These are phyloP conservation scores for Kryptopterus vitreolus DNA, from an alignment of 2,797 vertebrate genomes.

Conservation along the genomic window DNA sequence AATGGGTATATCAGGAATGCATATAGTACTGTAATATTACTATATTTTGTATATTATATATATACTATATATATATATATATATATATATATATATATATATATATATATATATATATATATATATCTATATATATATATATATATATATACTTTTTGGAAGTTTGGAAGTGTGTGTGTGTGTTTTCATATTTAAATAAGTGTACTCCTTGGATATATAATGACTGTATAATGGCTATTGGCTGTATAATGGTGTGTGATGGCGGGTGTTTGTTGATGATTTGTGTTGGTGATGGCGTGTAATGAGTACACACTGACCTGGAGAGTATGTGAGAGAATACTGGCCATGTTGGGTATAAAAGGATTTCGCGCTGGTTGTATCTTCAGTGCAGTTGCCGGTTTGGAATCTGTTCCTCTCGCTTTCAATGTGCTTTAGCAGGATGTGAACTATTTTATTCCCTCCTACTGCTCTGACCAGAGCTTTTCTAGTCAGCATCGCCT, in stretches of 20 bases:
- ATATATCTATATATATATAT: no score
- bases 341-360: conserved; percentile 66
- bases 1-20: neutral
- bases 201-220: no score
- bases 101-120: no score
- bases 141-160: no score
- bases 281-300: neutral
- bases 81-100: no score
- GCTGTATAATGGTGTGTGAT: neutral
- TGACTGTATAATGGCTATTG: no score
- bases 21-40: no score
- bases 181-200: no score
- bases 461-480: conserved; percentile 56
- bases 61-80: no score
- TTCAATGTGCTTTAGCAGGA: conserved; percentile 73
- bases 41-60: no score
- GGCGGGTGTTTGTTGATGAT: neutral
- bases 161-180: neutral
- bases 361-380: conserved; percentile 54
- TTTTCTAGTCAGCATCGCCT: conserved; percentile 68
- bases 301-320: conserved; percentile 57
- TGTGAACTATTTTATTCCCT: conserved; percentile 69
- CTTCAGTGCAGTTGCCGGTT: conserved; percentile 8
- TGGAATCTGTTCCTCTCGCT: conserved; percentile 63
- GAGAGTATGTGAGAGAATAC: conserved; percentile 58